Evolutionary conservation across 2,888 invertebrate genomes (phyloP), one percentile per base, ranked within the genome.

Genomic region (Tetragonula carbonaria): DNA sequence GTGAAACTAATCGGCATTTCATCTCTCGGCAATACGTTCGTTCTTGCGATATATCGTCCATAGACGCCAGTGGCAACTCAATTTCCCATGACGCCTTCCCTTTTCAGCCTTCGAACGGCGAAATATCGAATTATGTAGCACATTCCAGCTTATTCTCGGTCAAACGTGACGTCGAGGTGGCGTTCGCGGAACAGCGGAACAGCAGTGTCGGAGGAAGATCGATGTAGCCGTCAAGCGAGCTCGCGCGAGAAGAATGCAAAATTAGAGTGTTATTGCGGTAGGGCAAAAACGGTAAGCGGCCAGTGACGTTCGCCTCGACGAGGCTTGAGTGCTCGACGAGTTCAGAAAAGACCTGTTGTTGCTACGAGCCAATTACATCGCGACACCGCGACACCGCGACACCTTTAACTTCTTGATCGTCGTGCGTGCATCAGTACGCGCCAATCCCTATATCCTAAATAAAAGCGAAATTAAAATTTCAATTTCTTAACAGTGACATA

Each of bases 41-140:
- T 86, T 85, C 80, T 84, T 78, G n/a, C 50, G 87, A 38, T 21
- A 28, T 28, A 18, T 33, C 85, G 23, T 80, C 79, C 77, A 74
- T 76, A 75, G 79, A 79, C 73, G 84, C 83, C 78, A 70, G 59
- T 77, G 74, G 74, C 72, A 91, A 91, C 90, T 91, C 73, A 89
- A 91, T 89, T 87, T 86, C 70, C 83, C 23, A 70, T 38, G 80
- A 68, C 75, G 38, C 55, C 63, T 71, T 68, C 80, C 82, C 55
- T 63, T 73, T 68, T 81, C 82, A 86, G 90, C 84, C 87, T 88
- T 90, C 86, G 84, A 90, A 90, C 84, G 57, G 85, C 86, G 65
- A 83, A 86, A 88, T 87, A 88, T 80, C 80, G 88, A 91, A 90
- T 90, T 91, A 91, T 62, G 51, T 51, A 53, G 83, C 83, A 83